Percentiles rank a stretch among this genome's conserved stretches.
phyloP scores from a whole-genome alignment of 2,888 invertebrate species.

The Parnassius glacialis region DNA sequence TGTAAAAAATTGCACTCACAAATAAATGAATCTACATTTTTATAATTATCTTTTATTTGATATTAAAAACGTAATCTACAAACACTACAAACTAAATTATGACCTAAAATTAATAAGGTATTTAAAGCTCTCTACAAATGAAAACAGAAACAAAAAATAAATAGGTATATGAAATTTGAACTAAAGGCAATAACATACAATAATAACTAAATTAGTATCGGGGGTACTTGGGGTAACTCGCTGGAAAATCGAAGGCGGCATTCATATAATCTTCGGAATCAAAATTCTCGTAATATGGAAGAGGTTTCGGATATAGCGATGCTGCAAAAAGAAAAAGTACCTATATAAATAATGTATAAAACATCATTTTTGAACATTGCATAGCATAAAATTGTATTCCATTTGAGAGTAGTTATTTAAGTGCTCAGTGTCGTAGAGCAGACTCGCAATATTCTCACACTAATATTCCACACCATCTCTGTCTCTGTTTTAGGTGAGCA shows the following conservation, averaged over 20 bases:
- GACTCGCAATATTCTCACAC: no score
- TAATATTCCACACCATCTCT: no score
- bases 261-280: conserved; percentile 48
- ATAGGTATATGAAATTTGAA: neutral
- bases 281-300: conserved; percentile 36
- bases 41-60: no score
- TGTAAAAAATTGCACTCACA: no score
- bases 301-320: conserved; percentile 41
- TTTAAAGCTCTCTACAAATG: conserved; percentile 3
- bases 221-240: conserved; percentile 37
- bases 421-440: no score
- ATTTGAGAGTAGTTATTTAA: no score
- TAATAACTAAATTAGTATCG: conserved; percentile 20
- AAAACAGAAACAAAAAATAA: neutral
- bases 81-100: neutral
- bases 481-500: no score
- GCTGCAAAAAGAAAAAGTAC: conserved; percentile 32
- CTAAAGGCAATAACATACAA: neutral
- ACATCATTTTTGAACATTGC: no score
- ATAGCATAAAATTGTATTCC: no score
- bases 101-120: neutral
- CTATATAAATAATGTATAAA: no score
- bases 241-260: conserved; percentile 48
- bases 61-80: no score
- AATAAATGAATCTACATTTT: no score